Conservation (phyloP, 2,888 invertebrate species). For the Polydrusus tereticollis region DNA sequence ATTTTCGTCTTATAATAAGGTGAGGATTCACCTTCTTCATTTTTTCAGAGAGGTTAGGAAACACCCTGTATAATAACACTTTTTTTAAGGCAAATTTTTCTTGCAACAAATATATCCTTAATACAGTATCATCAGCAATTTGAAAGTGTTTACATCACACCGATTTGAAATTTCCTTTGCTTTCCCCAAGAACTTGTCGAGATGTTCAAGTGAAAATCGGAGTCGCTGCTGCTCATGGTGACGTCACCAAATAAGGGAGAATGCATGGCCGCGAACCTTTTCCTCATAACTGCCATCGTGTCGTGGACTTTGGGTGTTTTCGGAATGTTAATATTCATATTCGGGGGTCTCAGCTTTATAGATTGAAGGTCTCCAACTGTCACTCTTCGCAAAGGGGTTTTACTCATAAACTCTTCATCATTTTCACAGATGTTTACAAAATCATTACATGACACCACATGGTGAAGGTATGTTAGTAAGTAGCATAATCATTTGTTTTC, state of each 20-base stretch:
- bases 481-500: not conserved
- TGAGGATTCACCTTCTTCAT: too few relatives aligned
- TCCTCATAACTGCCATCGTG: conserved; percentile 55
- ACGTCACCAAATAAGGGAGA: conserved; percentile 49
- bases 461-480: not conserved
- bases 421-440: not conserved
- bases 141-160: not conserved
- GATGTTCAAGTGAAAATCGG: conserved; percentile 12
- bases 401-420: not conserved
- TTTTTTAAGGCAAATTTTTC: not conserved
- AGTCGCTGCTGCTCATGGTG: conserved; percentile 10
- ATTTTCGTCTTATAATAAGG: too few relatives aligned
- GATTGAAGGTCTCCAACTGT: conserved; percentile 8
- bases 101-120: conserved; percentile 10
- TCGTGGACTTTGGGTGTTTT: conserved; percentile 55
- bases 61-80: too few relatives aligned
- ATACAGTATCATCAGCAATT: too few relatives aligned
- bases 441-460: not conserved
- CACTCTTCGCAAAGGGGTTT: conserved; percentile 24
- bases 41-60: too few relatives aligned
- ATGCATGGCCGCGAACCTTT: conserved; percentile 58
- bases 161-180: conserved; percentile 2
- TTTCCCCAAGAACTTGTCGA: not conserved
- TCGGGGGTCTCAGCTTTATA: conserved; percentile 46
- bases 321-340: conserved; percentile 23